Conservation (phyloP, 1,140 invertebrate genomes). For the Euwallacea fornicatus region DNA sequence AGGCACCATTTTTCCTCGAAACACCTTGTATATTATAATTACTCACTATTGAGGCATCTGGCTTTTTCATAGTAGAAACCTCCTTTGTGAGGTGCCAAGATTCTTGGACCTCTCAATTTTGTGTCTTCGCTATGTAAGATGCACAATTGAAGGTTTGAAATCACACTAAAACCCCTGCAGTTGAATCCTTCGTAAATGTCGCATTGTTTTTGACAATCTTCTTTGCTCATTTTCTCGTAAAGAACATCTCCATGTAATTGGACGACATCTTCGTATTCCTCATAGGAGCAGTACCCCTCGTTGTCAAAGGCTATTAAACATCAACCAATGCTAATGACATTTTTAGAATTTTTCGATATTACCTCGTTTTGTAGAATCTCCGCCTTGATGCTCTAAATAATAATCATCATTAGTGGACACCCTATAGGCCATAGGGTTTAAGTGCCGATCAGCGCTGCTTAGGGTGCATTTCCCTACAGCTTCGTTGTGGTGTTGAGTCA, state of each 20-base stretch:
- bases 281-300: conserved; percentile 47
- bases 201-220: conserved; percentile 48
- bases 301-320: background rate
- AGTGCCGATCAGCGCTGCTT: conserved; percentile 62
- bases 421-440: conserved; percentile 63
- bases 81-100: conserved; percentile 48
- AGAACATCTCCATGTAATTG: conserved; percentile 44
- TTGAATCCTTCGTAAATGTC: conserved; percentile 42
- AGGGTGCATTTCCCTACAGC: conserved; percentile 60
- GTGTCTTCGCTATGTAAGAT: conserved; percentile 58
- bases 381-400: conserved; percentile 67
- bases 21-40: conserved; percentile 12
- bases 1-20: background rate
- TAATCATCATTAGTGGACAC: conserved; percentile 64
- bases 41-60: conserved; percentile 57
- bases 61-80: conserved; percentile 56
- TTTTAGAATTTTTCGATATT: conserved; percentile 4
- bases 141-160: conserved; percentile 45
- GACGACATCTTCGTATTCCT: conserved; percentile 50
- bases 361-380: conserved; percentile 1
- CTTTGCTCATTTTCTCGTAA: conserved; percentile 43
- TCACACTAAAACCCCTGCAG: conserved; percentile 47
- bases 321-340: background rate
- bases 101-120: conserved; percentile 56
- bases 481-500: conserved; percentile 28